Percentiles rank a stretch among this genome's conserved stretches.
These are phyloP conservation scores for Smittia sp. DNA, from an alignment of 2,888 invertebrate species.

Conservation along the genomic window DNA sequence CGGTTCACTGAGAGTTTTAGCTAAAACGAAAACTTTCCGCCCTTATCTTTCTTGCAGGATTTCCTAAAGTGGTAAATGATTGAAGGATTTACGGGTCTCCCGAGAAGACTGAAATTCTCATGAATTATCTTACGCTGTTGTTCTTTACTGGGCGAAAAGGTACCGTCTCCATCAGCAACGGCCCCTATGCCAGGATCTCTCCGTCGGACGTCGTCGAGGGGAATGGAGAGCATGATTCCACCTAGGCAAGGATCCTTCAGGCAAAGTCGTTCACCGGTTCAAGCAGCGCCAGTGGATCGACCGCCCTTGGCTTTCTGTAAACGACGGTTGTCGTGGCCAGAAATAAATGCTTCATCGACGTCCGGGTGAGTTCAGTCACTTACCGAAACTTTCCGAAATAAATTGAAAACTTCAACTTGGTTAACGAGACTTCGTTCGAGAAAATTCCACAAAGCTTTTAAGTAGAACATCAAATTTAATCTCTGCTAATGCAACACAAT, in stretches of 20 bases:
- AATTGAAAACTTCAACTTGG: neutral
- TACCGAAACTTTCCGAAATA: neutral
- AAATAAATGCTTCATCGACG: constrained; percentile 77
- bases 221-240: constrained; percentile 52
- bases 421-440: neutral
- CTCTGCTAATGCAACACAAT: neutral
- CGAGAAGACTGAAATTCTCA: neutral
- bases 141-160: constrained; percentile 9
- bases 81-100: constrained; percentile 23
- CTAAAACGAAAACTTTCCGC: neutral
- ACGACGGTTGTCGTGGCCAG: constrained; percentile 77
- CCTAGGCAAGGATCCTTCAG: constrained; percentile 61
- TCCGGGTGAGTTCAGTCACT: constrained; percentile 73
- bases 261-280: constrained; percentile 54
- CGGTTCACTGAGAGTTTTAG: no score
- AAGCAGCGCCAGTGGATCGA: constrained; percentile 61
- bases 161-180: constrained; percentile 58
- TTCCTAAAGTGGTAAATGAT: constrained; percentile 63
- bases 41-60: constrained; percentile 54
- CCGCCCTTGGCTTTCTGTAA: constrained; percentile 74
- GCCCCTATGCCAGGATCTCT: constrained; percentile 52
- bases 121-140: neutral
- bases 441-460: neutral
- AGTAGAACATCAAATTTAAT: neutral
- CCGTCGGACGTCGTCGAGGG: constrained; percentile 61